Evolutionary conservation across 1,140 invertebrate species (phyloP).

Genomic region (Heliothis virescens): DNA sequence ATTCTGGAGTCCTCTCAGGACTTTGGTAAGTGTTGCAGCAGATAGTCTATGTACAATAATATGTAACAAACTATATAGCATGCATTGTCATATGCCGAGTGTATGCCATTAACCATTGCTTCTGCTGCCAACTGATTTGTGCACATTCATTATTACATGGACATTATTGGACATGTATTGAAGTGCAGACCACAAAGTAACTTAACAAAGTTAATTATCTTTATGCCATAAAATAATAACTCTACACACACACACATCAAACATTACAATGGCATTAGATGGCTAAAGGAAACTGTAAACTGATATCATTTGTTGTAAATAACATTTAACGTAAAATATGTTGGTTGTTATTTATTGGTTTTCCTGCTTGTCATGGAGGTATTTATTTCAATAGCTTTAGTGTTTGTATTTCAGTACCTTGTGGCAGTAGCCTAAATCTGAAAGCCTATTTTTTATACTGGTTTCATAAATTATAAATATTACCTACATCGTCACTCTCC

Average conservation of each 20-base stretch:
- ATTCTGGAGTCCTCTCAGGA: slow-evolving; percentile 83
- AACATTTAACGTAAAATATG: not conserved
- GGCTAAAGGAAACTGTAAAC: not conserved
- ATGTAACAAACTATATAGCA: not conserved
- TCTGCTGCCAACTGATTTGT: no score
- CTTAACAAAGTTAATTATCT: no score
- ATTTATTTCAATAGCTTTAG: not conserved
- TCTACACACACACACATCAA: no score
- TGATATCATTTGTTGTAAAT: slow-evolving; percentile 10
- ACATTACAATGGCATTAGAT: not conserved
- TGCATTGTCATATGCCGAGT: not conserved
- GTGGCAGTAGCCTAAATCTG: not conserved
- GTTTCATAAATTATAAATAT: no score
- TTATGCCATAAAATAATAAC: no score
- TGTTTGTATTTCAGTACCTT: not conserved
- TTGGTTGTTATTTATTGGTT: not conserved
- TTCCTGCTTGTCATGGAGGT: not conserved
- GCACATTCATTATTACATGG: no score
- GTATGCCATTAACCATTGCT: no score
- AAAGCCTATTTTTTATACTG: no score
- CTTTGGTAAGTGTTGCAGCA: slow-evolving; percentile 72
- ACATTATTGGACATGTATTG: no score
- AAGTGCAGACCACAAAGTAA: no score
- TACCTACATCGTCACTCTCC: no score
- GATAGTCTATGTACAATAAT: not conserved